Conservation (phyloP, 2,888 invertebrate species). For the Sesia apiformis region DNA sequence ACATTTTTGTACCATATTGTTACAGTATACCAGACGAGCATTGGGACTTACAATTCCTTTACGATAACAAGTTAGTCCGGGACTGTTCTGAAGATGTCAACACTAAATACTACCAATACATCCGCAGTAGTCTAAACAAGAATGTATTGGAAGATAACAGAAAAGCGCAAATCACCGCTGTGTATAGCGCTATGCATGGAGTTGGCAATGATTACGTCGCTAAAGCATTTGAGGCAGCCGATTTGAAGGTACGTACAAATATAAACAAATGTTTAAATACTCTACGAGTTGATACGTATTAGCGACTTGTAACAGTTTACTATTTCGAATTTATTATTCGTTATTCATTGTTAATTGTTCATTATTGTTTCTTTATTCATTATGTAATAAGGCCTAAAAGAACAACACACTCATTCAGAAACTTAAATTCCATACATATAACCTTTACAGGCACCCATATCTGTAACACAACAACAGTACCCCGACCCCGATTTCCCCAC, state of each 20-base stretch:
- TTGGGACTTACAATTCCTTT: conserved; percentile 82
- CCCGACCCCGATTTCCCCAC: conserved; percentile 98
- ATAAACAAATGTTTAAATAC: too few species aligned
- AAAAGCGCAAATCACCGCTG: conserved; percentile 77
- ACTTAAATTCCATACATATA: neutral
- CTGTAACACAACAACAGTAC: conserved; percentile 84
- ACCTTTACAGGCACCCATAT: conserved; percentile 69
- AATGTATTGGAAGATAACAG: conserved; percentile 71
- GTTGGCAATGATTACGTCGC: conserved; percentile 89
- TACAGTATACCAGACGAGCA: conserved; percentile 80
- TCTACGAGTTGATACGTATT: too few species aligned
- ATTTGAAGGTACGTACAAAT: conserved; percentile 76
- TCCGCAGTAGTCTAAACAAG: conserved; percentile 70
- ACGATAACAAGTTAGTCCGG: conserved; percentile 65
- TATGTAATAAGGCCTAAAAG: too few species aligned
- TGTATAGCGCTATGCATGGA: conserved; percentile 98
- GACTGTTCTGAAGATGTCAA: conserved; percentile 84
- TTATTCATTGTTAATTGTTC: too few species aligned
- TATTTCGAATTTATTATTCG: too few species aligned
- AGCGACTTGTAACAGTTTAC: too few species aligned
- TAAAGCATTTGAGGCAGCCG: conserved; percentile 82
- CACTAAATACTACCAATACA: conserved; percentile 77
- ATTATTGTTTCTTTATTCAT: too few species aligned
- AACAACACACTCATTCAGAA: neutral
- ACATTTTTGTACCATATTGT: neutral